Conservation (phyloP, 1,140 invertebrate genomes). For the Leptinotarsa lineolata region DNA sequence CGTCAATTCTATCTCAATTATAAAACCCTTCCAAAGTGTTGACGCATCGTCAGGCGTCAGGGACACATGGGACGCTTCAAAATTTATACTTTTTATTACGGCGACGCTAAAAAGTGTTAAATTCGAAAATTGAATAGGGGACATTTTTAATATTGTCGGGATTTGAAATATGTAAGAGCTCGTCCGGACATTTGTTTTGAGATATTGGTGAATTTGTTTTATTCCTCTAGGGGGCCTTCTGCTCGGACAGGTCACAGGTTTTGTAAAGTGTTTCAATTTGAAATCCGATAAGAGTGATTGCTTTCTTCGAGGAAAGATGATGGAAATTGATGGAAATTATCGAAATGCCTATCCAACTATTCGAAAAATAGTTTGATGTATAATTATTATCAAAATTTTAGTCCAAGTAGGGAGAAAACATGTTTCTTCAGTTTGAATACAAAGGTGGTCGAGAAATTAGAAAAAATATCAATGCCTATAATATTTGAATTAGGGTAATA, state of each 20-base stretch:
- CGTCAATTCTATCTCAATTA: slow-evolving; percentile 49
- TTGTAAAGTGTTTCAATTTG: slow-evolving; percentile 9
- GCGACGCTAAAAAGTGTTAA: slow-evolving; percentile 41
- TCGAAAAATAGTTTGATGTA: too few species aligned
- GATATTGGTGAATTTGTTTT: slow-evolving; percentile 44
- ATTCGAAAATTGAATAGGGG: slow-evolving; percentile 47
- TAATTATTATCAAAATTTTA: too few species aligned
- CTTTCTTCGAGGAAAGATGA: too few species aligned
- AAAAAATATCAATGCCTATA: too few species aligned
- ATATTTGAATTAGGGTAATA: too few species aligned
- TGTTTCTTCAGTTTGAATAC: too few species aligned
- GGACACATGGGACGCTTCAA: slow-evolving; percentile 29
- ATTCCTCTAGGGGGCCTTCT: slow-evolving; percentile 28
- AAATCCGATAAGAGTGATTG: background rate
- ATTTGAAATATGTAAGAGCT: slow-evolving; percentile 45
- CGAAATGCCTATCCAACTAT: too few species aligned
- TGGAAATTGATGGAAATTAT: too few species aligned
- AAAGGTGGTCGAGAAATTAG: too few species aligned
- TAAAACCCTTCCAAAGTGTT: slow-evolving; percentile 44
- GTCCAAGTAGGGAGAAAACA: too few species aligned
- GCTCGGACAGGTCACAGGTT: slow-evolving; percentile 22
- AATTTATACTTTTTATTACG: slow-evolving; percentile 45
- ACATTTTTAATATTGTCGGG: slow-evolving; percentile 48
- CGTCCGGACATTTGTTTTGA: slow-evolving; percentile 45
- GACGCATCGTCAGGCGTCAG: slow-evolving; percentile 30